These are phyloP conservation scores for Scaptomyza cyrtandrae DNA, from an alignment of 2,888 invertebrate species.

Conservation along the genomic window DNA sequence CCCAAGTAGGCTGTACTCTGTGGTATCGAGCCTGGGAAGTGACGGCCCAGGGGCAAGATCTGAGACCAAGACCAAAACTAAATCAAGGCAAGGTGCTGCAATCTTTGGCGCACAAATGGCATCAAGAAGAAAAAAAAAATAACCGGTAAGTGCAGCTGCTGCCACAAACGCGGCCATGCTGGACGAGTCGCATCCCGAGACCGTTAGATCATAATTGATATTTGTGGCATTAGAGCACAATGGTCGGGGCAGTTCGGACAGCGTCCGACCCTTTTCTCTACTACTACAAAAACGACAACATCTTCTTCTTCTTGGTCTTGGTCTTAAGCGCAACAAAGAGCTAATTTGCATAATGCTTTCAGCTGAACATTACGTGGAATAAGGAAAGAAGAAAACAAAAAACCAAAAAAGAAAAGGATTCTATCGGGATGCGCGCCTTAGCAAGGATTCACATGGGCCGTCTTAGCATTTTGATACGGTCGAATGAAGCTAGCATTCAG, in stretches of 20 bases:
- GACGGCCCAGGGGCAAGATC: conserved; percentile 57
- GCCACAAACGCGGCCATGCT: not conserved
- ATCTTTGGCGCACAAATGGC: conserved; percentile 2
- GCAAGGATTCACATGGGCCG: conserved; percentile 53
- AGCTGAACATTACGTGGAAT: conserved; percentile 52
- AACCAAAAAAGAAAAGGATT: conserved; percentile 1
- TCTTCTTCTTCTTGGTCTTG: not conserved
- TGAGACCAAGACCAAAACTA: not conserved
- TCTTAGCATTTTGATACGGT: conserved; percentile 70
- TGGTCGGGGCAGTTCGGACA: conserved; percentile 67
- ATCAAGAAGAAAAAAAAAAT: not conserved
- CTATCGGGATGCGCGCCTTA: conserved; percentile 49
- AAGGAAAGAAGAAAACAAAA: conserved; percentile 13
- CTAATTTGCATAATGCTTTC: conserved; percentile 79
- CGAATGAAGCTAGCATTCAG: conserved; percentile 55
- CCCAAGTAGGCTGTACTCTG: conserved; percentile 40
- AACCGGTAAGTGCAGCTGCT: conserved; percentile 58
- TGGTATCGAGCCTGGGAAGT: conserved; percentile 68
- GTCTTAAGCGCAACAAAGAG: conserved; percentile 48
- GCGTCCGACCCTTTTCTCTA: conserved; percentile 64
- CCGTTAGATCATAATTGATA: conserved; percentile 74
- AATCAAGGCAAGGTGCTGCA: conserved; percentile 36
- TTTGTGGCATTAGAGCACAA: conserved; percentile 41
- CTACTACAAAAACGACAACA: not conserved
- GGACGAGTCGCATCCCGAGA: conserved; percentile 43